A percentile compares a stretch with the other conserved stretches of the same genome.
phyloP scores from a whole-genome alignment of 2,888 invertebrate genomes.

The Lycophotia porphyrea region DNA sequence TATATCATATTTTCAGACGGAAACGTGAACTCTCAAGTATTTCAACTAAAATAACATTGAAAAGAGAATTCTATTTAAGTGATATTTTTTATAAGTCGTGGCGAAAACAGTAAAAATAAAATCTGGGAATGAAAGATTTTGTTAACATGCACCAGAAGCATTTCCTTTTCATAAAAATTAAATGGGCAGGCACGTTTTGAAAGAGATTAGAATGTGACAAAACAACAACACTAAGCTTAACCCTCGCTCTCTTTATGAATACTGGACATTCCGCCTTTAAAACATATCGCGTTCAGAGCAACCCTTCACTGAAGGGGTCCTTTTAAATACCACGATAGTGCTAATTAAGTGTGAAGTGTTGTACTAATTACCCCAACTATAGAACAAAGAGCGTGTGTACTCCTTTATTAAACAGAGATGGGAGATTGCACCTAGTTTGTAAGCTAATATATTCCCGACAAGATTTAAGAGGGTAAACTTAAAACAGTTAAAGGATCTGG shows the following conservation, averaged over 20 bases:
- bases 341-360: constrained; percentile 80
- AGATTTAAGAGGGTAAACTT: constrained; percentile 61
- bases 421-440: constrained; percentile 70
- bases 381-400: constrained; percentile 74
- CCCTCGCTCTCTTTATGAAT: constrained; percentile 65
- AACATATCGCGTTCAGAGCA: constrained; percentile 59
- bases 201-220: constrained; percentile 52
- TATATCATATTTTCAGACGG: constrained; percentile 39
- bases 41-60: constrained; percentile 26
- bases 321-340: constrained; percentile 77
- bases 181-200: constrained; percentile 45
- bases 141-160: constrained; percentile 30
- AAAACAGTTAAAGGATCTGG: constrained; percentile 56
- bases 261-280: constrained; percentile 69
- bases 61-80: constrained; percentile 12
- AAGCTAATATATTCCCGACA: constrained; percentile 60
- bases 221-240: constrained; percentile 53
- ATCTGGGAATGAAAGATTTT: constrained; percentile 14
- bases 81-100: not conserved
- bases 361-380: constrained; percentile 74
- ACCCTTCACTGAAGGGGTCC: constrained; percentile 64
- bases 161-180: constrained; percentile 49
- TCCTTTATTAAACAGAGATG: constrained; percentile 71
- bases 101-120: constrained; percentile 15
- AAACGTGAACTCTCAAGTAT: not conserved